Base-by-base conservation (phyloP, 2,113 vertebrate genomes). In the Orcinus orca region DNA sequence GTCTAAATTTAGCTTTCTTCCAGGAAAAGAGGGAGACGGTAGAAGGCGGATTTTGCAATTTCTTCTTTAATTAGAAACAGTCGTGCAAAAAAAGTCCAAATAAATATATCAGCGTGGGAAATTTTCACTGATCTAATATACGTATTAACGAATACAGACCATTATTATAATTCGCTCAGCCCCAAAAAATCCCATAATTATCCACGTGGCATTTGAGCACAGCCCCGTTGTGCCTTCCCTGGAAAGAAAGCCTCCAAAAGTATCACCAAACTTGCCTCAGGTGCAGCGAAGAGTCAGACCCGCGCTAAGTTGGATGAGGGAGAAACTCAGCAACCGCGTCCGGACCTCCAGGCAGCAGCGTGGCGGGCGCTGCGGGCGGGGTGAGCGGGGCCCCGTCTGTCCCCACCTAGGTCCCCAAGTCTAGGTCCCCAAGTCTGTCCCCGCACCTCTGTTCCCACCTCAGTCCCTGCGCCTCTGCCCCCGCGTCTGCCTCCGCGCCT, bases 241-340 rank as follows among this genome's bases (percentile, higher is more conserved):
- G 60, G 38, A 68, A 83, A 96, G 47, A 74, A 94, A 74, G 33
- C 33, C 53, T 82, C 5, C 73, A 21, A 25, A 68, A 77, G 47
- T 44, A 92, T n/a, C 60, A 70, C n/a, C 95, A 44, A 36, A 96
- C 94, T 90, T 97, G 96, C 97, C 95, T 97, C 44, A 33, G 36
- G 33, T 5, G 36, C 92, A 87, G 25, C 38, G 25, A 3, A 6
- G 65, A 38, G 18, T 21, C 58, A 25, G 63, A 41, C 88, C 17
- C 71, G 53, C 25, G 2, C 60, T 7, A 20, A 33, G 17, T 1
- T 8, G 4, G 14, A 33, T 2, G 38, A 33, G 0, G 26, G 15
- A 4, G 0, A 25, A 55, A 53, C 21, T 25, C 20, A 55, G 50
- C 77, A 33, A 31, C 73, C 50, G 6, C 13, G 20, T 55, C 33